Percentiles rank a stretch among this genome's conserved stretches.
Conservation (phyloP, 1,140 invertebrate species). For the Drosophila teissieri region DNA sequence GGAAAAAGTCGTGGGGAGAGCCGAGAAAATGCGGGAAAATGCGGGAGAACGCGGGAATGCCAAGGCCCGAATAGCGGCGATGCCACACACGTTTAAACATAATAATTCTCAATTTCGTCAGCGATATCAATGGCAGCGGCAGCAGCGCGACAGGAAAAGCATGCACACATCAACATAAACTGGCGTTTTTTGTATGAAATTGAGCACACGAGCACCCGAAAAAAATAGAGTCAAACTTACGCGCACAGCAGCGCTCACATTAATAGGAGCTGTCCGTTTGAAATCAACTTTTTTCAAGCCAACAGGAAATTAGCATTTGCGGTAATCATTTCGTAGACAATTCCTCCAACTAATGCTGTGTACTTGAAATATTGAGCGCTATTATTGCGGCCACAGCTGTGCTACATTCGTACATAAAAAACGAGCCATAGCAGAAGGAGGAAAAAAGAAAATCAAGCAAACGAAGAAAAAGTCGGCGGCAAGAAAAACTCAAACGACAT, state of each 20-base stretch:
- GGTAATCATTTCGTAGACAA: not conserved
- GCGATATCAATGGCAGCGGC: constrained; percentile 71
- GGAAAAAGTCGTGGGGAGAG: not conserved
- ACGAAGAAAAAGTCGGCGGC: constrained; percentile 54
- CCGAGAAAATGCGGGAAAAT: not conserved
- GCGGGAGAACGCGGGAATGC: constrained; percentile 20
- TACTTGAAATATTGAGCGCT: not conserved
- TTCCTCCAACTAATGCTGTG: too few relatives aligned
- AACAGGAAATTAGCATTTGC: not conserved
- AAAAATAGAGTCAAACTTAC: constrained; percentile 44
- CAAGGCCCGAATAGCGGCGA: constrained; percentile 53
- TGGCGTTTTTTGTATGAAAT: constrained; percentile 74
- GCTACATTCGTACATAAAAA: constrained; percentile 28
- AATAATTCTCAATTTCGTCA: constrained; percentile 83
- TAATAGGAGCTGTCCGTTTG: not conserved
- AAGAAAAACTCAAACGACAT: constrained; percentile 76
- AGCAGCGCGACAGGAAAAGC: constrained; percentile 65
- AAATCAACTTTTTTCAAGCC: not conserved
- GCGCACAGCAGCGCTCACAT: not conserved
- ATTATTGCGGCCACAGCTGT: constrained; percentile 19
- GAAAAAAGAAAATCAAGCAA: constrained; percentile 50
- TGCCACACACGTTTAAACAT: constrained; percentile 79
- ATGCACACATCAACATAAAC: constrained; percentile 79
- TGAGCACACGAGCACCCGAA: constrained; percentile 68
- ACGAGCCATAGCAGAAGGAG: constrained; percentile 1